Percentiles rank a stretch among this genome's conserved stretches.
These are phyloP conservation scores for Arothron firmamentum DNA, from an alignment of 2,113 vertebrate genomes.

Conservation along the genomic window DNA sequence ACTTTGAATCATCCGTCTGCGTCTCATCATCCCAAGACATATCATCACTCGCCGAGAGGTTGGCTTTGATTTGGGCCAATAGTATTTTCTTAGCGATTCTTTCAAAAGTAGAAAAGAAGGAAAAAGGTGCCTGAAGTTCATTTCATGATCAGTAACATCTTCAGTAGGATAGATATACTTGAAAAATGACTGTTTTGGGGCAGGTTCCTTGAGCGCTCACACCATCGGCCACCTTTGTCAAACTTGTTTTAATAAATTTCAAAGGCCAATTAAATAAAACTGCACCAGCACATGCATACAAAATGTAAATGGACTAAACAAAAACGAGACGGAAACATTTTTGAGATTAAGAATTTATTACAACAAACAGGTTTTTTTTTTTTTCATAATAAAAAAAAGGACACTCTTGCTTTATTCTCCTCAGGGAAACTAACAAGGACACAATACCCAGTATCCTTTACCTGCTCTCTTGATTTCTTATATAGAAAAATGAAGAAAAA, in stretches of 20 bases:
- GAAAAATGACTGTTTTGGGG: neutral
- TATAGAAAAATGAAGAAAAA: no score
- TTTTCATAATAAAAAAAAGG: slow-evolving; percentile 35
- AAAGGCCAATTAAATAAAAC: neutral
- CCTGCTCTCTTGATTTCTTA: no score
- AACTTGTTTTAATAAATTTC: neutral
- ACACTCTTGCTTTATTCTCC: slow-evolving; percentile 1
- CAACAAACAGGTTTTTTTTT: slow-evolving; percentile 46
- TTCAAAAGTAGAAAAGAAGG: slow-evolving; percentile 71
- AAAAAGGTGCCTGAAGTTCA: slow-evolving; percentile 64
- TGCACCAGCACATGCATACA: slow-evolving; percentile 7
- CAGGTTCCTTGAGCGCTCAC: neutral
- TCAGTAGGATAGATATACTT: slow-evolving; percentile 11
- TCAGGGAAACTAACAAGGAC: neutral
- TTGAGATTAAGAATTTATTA: slow-evolving; percentile 69
- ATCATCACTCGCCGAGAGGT: slow-evolving; percentile 85
- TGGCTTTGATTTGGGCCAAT: slow-evolving; percentile 96
- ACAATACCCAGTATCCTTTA: neutral
- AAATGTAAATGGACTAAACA: slow-evolving; percentile 6
- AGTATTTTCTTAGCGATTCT: slow-evolving; percentile 99
- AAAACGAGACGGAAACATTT: slow-evolving; percentile 44
- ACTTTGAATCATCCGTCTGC: slow-evolving; percentile 61
- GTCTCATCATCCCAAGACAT: slow-evolving; percentile 82
- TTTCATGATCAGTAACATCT: slow-evolving; percentile 41
- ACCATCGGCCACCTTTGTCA: neutral